Evolutionary conservation across 1,140 invertebrate genomes (phyloP).

Genomic region (Lethrus apterus): DNA sequence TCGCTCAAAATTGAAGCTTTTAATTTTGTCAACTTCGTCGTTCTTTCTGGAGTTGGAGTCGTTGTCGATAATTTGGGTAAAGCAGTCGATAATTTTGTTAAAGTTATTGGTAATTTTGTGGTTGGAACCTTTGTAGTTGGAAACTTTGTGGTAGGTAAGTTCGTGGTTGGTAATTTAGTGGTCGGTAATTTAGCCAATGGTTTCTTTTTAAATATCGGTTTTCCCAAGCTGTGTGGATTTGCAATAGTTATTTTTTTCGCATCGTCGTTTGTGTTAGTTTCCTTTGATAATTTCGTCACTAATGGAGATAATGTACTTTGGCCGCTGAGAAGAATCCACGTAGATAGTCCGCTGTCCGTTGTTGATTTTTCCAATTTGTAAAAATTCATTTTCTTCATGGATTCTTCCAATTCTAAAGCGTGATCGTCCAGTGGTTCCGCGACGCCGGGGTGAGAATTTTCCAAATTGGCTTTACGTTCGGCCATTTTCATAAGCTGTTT

Average conservation of each 20-base stretch:
- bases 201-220: conserved; percentile 22
- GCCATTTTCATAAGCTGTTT: conserved; percentile 45
- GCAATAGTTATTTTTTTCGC: conserved; percentile 17
- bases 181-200: too few relatives aligned
- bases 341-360: conserved; percentile 59
- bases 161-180: too few relatives aligned
- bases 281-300: conserved; percentile 36
- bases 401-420: conserved; percentile 36
- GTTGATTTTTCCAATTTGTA: conserved; percentile 49
- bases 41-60: conserved; percentile 12
- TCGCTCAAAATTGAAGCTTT: conserved; percentile 30
- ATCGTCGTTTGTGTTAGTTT: conserved; percentile 23
- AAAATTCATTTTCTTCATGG: conserved; percentile 34
- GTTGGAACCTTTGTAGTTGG: conserved; percentile 35
- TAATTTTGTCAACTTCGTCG: conserved; percentile 30
- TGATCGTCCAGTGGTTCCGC: conserved; percentile 49
- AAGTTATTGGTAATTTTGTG: conserved; percentile 39
- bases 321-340: conserved; percentile 65
- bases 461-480: conserved; percentile 37
- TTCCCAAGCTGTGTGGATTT: conserved; percentile 21
- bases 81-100: conserved; percentile 25
- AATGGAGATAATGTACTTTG: conserved; percentile 40
- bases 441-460: conserved; percentile 49
- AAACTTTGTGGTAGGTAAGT: too few relatives aligned
- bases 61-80: conserved; percentile 27